Percentiles rank a stretch among this genome's conserved stretches.
Conservation (phyloP, 2,888 invertebrate genomes). For the Athetis lepigone region DNA sequence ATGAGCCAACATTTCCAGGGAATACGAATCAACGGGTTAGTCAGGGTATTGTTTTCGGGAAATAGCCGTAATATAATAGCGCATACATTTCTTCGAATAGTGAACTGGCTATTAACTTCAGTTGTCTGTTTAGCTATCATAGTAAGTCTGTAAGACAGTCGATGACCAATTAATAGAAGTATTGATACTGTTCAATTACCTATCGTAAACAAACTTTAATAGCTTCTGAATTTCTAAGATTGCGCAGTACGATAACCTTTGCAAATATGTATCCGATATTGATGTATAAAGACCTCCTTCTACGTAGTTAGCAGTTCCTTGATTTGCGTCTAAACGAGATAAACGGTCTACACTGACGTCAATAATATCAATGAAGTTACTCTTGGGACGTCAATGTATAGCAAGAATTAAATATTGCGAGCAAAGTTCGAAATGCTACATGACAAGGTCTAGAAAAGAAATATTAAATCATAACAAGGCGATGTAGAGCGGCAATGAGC, state of each 20-base stretch:
- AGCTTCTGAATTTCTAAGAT: constrained; percentile 41
- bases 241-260: constrained; percentile 64
- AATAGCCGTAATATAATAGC: constrained; percentile 17
- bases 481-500: constrained; percentile 13
- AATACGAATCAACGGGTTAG: constrained; percentile 31
- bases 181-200: constrained; percentile 8
- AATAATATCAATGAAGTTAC: constrained; percentile 66
- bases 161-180: constrained; percentile 24
- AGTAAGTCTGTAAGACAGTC: not conserved
- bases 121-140: constrained; percentile 5
- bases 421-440: constrained; percentile 28
- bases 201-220: constrained; percentile 36
- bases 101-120: constrained; percentile 15
- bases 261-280: constrained; percentile 53
- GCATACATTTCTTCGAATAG: constrained; percentile 13
- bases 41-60: constrained; percentile 18
- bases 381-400: constrained; percentile 52
- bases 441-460: constrained; percentile 38
- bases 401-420: constrained; percentile 39
- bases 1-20: constrained; percentile 17
- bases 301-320: constrained; percentile 63
- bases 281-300: constrained; percentile 43
- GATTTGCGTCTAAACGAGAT: constrained; percentile 66
- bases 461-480: constrained; percentile 19
- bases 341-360: constrained; percentile 71